These are phyloP conservation scores for Enteromius radiatus DNA, from an alignment of 2,797 vertebrate genomes.

Conservation along the genomic window DNA sequence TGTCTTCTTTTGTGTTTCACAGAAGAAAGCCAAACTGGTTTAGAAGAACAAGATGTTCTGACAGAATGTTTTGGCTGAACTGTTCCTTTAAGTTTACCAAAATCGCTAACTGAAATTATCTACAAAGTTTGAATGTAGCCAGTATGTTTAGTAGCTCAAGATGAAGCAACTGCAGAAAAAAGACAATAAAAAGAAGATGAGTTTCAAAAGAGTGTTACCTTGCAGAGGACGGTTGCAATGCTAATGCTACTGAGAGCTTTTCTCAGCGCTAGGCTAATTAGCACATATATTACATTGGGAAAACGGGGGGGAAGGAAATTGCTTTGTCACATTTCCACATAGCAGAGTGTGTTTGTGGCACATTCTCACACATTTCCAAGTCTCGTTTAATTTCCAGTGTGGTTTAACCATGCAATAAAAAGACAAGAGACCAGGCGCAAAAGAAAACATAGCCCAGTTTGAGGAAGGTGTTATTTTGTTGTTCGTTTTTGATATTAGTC, in stretches of 20 bases:
- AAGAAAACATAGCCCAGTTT: not conserved
- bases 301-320: conserved; percentile 34
- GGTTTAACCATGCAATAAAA: conserved; percentile 26
- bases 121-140: not conserved
- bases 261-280: conserved; percentile 46
- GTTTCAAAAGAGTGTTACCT: not conserved
- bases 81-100: not conserved
- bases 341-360: conserved; percentile 30
- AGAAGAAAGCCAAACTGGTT: not conserved
- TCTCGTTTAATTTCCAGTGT: conserved; percentile 31
- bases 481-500: not conserved
- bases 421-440: conserved; percentile 4
- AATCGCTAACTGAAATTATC: not conserved
- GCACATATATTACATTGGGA: conserved; percentile 46
- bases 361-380: conserved; percentile 11
- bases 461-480: conserved; percentile 18
- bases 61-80: not conserved
- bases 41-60: not conserved
- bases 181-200: not conserved
- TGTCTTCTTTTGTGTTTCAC: not conserved
- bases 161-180: not conserved
- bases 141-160: not conserved
- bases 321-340: conserved; percentile 44
- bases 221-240: not conserved
- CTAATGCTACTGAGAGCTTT: conserved; percentile 15